Conservation (phyloP, 2,113 vertebrate species). For the Atractosteus spatula region DNA sequence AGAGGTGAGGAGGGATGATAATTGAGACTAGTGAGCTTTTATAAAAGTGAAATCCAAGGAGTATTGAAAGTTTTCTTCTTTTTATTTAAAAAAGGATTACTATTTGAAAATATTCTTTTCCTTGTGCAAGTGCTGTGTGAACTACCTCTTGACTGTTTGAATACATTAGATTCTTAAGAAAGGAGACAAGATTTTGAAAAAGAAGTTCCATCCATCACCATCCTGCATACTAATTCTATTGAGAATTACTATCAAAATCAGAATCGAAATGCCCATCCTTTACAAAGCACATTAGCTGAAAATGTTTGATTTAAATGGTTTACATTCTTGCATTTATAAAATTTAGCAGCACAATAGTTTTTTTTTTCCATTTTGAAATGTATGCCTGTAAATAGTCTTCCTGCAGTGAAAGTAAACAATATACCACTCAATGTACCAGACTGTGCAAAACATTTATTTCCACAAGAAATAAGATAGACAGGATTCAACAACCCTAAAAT, state of each 20-base stretch:
- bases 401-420: too few relatives aligned
- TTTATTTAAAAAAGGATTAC: background rate
- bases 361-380: too few relatives aligned
- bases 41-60: conserved; percentile 18
- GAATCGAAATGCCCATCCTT: conserved; percentile 2
- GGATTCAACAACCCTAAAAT: too few relatives aligned
- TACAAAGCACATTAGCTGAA: background rate
- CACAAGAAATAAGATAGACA: too few relatives aligned
- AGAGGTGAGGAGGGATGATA: conserved; percentile 9
- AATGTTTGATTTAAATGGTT: too few relatives aligned
- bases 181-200: background rate
- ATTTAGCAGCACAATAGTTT: too few relatives aligned
- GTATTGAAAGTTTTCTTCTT: conserved; percentile 12
- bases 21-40: conserved; percentile 13
- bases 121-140: conserved; percentile 8
- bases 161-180: conserved; percentile 25
- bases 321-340: too few relatives aligned
- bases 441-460: too few relatives aligned
- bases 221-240: background rate
- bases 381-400: too few relatives aligned
- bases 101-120: background rate
- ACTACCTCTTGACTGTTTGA: conserved; percentile 4
- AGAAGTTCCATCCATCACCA: background rate
- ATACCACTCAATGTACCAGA: too few relatives aligned
- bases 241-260: background rate